A percentile compares a stretch with the other conserved stretches of the same genome.
Evolutionary conservation across 2,888 invertebrate genomes (phyloP).

Genomic region (Oscheius sp.): DNA sequence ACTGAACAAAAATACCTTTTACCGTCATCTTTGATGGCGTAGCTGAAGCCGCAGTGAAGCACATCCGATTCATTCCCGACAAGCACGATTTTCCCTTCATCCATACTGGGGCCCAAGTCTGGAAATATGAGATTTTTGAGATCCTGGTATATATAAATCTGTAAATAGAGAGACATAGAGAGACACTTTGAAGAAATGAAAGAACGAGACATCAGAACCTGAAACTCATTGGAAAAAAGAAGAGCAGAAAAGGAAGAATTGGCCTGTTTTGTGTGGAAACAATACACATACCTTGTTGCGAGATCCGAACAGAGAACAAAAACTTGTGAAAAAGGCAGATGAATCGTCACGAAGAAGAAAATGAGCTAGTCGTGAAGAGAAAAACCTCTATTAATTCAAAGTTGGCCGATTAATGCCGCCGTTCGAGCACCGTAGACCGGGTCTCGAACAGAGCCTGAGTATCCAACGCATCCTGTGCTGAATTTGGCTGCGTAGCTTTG

Average conservation of each 20-base stretch:
- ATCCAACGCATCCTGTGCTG: no score
- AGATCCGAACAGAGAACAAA: conserved; percentile 23
- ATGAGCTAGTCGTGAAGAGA: conserved; percentile 1
- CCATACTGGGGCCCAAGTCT: conserved; percentile 50
- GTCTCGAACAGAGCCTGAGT: no score
- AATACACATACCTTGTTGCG: conserved; percentile 14
- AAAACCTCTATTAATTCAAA: not conserved
- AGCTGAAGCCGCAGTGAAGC: conserved; percentile 67
- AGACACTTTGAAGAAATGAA: not conserved
- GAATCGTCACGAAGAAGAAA: conserved; percentile 13
- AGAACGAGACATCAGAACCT: not conserved
- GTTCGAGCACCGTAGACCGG: no score
- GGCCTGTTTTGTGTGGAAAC: no score
- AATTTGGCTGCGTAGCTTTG: no score
- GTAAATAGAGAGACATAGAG: not conserved
- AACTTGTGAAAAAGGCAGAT: conserved; percentile 22
- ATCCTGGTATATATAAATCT: not conserved
- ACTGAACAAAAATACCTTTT: conserved; percentile 55
- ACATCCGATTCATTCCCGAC: conserved; percentile 70
- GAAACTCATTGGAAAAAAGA: not conserved
- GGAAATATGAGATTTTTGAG: not conserved
- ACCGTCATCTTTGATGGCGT: conserved; percentile 64
- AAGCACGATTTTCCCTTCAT: conserved; percentile 67
- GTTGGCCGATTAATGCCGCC: not conserved
- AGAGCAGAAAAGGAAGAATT: no score